Conservation (phyloP, 1,140 invertebrate genomes). For the Ips nitidus region DNA sequence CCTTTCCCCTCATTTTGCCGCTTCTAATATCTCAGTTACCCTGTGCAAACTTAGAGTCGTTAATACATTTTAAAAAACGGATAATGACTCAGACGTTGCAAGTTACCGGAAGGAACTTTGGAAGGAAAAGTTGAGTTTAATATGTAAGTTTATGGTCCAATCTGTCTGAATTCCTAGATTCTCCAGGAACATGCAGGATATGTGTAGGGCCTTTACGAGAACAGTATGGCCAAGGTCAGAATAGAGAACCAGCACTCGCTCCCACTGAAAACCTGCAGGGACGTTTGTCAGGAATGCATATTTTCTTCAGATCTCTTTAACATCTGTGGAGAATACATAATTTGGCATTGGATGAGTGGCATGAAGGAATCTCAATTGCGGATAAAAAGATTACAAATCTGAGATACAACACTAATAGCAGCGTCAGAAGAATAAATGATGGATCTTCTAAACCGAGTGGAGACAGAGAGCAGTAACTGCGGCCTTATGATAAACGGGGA, state of each 20-base stretch:
- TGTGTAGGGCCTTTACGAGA: background rate
- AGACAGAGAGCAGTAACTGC: no score
- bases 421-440: background rate
- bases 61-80: no score
- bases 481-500: no score
- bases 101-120: no score
- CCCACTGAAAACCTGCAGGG: constrained; percentile 1
- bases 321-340: background rate
- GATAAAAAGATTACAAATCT: background rate
- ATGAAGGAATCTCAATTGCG: constrained; percentile 1
- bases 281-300: background rate
- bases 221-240: background rate
- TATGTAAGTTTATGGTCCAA: background rate
- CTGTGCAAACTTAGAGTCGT: no score
- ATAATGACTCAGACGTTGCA: no score
- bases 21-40: no score
- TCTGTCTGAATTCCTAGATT: background rate
- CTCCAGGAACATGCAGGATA: background rate
- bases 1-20: no score
- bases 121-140: no score
- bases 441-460: background rate
- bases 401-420: background rate
- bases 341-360: background rate
- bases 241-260: constrained; percentile 4
- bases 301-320: background rate